Evolutionary conservation across 1,140 invertebrate genomes (phyloP).

Genomic region (Reticulitermes speratus): DNA sequence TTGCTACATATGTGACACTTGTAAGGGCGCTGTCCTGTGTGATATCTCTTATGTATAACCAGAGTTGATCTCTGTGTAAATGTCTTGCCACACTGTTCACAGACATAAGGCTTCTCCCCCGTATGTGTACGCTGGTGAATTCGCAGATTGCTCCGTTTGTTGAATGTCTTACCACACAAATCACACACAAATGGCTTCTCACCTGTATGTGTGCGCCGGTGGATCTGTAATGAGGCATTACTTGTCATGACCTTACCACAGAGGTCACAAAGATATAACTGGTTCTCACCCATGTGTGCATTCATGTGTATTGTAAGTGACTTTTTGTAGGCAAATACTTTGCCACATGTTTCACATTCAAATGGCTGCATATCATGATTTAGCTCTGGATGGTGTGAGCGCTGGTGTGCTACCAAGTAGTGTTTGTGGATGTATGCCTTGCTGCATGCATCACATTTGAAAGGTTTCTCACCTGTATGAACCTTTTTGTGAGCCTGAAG

Average conservation of each 20-base stretch:
- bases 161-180: conserved; percentile 49
- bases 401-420: conserved; percentile 26
- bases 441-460: conserved; percentile 52
- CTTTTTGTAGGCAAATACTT: conserved; percentile 44
- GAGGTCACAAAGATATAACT: conserved; percentile 45
- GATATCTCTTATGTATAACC: conserved; percentile 61
- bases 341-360: conserved; percentile 50
- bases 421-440: conserved; percentile 48
- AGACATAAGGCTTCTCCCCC: conserved; percentile 49
- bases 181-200: conserved; percentile 53
- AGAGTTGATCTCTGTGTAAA: conserved; percentile 40
- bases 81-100: conserved; percentile 38
- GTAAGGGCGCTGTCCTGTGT: conserved; percentile 71
- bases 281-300: conserved; percentile 51
- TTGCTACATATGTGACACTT: conserved; percentile 57
- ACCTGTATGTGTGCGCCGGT: conserved; percentile 49
- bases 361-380: conserved; percentile 41
- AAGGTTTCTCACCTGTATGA: conserved; percentile 59
- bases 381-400: conserved; percentile 52
- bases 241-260: conserved; percentile 40
- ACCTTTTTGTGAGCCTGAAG: conserved; percentile 56
- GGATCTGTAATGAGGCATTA: conserved; percentile 55
- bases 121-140: conserved; percentile 63
- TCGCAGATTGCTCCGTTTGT: conserved; percentile 53
- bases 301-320: conserved; percentile 32